Percentiles rank a stretch among this genome's conserved stretches.
phyloP scores from a whole-genome alignment of 2,797 vertebrate genomes.

The Catostomus latipinnis region DNA sequence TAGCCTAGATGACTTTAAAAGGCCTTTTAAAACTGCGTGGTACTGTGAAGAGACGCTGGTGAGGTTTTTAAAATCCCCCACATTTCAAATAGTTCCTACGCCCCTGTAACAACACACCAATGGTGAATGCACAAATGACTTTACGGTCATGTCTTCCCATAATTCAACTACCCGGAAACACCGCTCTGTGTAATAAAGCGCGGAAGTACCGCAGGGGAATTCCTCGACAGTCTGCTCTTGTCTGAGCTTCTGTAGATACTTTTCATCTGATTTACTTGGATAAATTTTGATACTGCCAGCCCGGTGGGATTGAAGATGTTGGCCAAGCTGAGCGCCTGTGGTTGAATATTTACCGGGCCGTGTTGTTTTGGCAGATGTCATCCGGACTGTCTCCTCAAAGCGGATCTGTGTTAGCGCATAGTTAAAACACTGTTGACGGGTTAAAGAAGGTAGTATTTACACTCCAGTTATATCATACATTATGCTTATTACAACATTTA shows the following conservation, averaged over 20 bases:
- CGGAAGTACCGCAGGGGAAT: constrained; percentile 78
- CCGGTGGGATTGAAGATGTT: neutral
- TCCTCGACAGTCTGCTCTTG: constrained; percentile 67
- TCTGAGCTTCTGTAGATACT: constrained; percentile 51
- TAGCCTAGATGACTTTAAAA: neutral
- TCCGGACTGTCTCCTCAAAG: constrained; percentile 4
- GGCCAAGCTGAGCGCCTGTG: neutral
- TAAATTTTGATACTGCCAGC: neutral
- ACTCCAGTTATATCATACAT: neutral
- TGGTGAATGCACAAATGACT: neutral
- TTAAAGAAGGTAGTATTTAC: constrained; percentile 19
- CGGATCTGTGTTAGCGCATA: constrained; percentile 38
- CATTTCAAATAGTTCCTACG: no score
- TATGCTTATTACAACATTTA: neutral
- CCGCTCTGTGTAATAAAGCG: constrained; percentile 53
- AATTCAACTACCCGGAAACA: constrained; percentile 31
- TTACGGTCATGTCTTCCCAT: constrained; percentile 21
- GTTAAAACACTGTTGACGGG: constrained; percentile 45
- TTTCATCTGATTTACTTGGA: neutral
- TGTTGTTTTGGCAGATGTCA: constrained; percentile 20
- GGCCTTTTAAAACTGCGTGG: neutral
- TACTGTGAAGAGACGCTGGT: no score
- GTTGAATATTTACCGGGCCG: neutral
- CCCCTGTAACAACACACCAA: no score
- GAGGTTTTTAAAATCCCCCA: no score